Evolutionary conservation across 2,113 vertebrate species (phyloP), one percentile per base, ranked within the genome.

Genomic region (Hassar affinis): DNA sequence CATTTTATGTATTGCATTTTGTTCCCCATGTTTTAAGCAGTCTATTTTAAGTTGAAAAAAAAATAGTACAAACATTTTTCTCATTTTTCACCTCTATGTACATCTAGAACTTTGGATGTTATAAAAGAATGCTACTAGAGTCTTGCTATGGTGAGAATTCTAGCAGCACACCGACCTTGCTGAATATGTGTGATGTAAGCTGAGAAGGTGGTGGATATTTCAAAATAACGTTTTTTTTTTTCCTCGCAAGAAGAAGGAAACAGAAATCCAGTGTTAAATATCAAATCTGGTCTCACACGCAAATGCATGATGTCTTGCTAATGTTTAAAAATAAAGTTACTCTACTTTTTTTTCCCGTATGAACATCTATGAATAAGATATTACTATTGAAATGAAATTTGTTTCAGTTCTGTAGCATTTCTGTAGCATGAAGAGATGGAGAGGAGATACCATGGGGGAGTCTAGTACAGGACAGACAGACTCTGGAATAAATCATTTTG

Each of bases 371-470:
- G 66, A 0, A 42, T 38, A 18, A 68, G 17, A 38, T 8, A 20
- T 22, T 69, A 25, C 66, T 69, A 17, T 15, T n/a, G n/a, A n/a
- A n/a, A 35, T 62, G 45, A 66, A 76, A 85, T 77, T 52, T 57
- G 17, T 85, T 51, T 69, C 20, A 77, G 72, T 47, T 45, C n/a
- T 11, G 12, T 72, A 42, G 38, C 38, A 42, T 47, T 45, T 45
- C 35, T 25, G 66, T 69, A 10, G 22, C 20, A 42, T 5, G 20
- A 69, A 8, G 7, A 38, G 64, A 79, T 64, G 68, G 30, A 62
- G 79, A 78, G 75, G 38, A 42, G 38, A 42, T 2, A 75, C 84
- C 66, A 56, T 20, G 20, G n/a, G 49, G 79, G 9, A 77, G 51
- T 11, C 47, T 11, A 33, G 49, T 76, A 33, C 72, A 33, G 25